These are phyloP conservation scores for Pollenia griseotomentosa DNA, from an alignment of 2,888 invertebrate genomes.

Conservation along the genomic window DNA sequence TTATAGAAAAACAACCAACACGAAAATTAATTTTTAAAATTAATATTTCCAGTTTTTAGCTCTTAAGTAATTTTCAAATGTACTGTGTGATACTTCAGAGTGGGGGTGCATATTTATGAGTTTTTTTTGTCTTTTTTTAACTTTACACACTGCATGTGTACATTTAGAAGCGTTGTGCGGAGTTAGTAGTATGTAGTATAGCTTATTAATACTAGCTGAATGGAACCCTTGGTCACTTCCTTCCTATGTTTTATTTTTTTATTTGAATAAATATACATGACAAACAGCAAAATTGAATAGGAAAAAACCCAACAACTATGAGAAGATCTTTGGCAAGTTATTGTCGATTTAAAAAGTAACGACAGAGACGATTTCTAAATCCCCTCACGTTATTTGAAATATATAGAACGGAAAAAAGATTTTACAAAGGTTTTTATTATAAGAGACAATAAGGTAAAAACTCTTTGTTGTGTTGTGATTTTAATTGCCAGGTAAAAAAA, in stretches of 20 bases:
- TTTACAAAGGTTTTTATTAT: not conserved
- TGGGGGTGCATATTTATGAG: slow-evolving; percentile 37
- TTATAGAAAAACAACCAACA: slow-evolving; percentile 45
- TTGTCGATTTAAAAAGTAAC: not conserved
- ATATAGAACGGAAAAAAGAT: not conserved
- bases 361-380: not conserved
- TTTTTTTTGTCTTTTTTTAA: not conserved
- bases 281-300: slow-evolving; percentile 51
- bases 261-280: slow-evolving; percentile 22
- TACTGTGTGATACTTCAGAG: not conserved
- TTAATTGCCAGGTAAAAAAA: no score
- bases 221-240: slow-evolving; percentile 65
- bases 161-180: not conserved
- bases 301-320: slow-evolving; percentile 13
- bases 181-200: slow-evolving; percentile 13
- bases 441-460: not conserved
- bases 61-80: slow-evolving; percentile 53
- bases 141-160: slow-evolving; percentile 1
- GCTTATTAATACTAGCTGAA: slow-evolving; percentile 60
- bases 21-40: slow-evolving; percentile 57
- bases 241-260: slow-evolving; percentile 47
- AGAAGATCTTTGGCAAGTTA: slow-evolving; percentile 39
- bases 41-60: slow-evolving; percentile 58
- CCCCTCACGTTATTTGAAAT: not conserved
- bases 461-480: no score